These are phyloP conservation scores for Emydoidea blandingii DNA, from an alignment of 2,797 vertebrate genomes.

Conservation along the genomic window DNA sequence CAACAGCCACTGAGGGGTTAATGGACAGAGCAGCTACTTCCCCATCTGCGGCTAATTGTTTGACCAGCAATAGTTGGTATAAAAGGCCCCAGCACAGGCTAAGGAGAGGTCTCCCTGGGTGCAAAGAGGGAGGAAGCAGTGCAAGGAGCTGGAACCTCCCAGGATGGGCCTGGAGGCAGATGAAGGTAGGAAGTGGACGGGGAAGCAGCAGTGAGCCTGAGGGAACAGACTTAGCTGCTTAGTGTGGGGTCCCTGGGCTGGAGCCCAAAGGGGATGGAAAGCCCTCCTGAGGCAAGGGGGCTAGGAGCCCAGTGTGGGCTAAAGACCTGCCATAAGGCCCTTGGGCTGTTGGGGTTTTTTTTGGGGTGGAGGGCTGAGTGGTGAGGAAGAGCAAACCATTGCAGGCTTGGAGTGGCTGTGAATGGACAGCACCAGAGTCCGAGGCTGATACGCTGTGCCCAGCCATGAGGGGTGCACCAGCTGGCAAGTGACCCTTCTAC, in stretches of 20 bases:
- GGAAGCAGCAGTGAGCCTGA: neutral
- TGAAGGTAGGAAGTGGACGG: accelerated
- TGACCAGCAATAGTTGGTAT: too few species aligned
- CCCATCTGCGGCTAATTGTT: neutral
- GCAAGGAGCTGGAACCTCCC: neutral
- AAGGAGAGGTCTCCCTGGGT: neutral
- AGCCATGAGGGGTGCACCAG: too few species aligned
- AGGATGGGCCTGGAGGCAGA: neutral
- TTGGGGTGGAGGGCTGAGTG: neutral
- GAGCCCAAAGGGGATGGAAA: neutral
- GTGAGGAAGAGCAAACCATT: too few species aligned
- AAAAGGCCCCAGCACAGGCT: too few species aligned
- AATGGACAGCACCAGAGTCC: too few species aligned
- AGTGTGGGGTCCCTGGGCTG: neutral
- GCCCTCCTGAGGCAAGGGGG: neutral
- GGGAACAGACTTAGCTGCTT: neutral
- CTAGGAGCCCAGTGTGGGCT: neutral
- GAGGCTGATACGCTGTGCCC: too few species aligned
- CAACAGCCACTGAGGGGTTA: neutral
- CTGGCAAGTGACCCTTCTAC: neutral
- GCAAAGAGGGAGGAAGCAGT: neutral
- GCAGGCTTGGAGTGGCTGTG: too few species aligned
- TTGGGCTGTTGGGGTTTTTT: too few species aligned
- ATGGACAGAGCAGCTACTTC: neutral
- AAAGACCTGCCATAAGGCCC: neutral